These are phyloP conservation scores for Xylocampa areola DNA, from an alignment of 2,888 invertebrate species.

Conservation along the genomic window DNA sequence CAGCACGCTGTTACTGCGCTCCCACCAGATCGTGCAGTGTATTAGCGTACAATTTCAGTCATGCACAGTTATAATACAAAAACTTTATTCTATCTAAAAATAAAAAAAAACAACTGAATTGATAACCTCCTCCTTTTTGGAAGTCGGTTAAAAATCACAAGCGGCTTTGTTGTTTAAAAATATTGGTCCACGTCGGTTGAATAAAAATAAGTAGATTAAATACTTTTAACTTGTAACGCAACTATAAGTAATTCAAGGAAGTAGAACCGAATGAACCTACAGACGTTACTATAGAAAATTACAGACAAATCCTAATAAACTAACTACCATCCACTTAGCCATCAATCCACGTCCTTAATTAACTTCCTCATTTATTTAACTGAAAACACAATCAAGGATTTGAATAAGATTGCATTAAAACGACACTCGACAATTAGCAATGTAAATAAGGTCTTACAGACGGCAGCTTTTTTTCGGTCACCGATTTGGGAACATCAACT, in stretches of 20 bases:
- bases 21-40: no score
- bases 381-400: constrained; percentile 59
- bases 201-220: no score
- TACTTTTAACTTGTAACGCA: no score
- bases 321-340: constrained; percentile 40
- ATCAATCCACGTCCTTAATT: constrained; percentile 69
- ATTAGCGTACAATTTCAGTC: no score
- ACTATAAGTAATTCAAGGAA: neutral
- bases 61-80: no score
- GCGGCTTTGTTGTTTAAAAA: no score
- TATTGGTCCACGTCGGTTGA: no score
- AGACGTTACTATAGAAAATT: neutral
- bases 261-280: neutral
- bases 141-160: no score
- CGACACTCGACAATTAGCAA: constrained; percentile 67
- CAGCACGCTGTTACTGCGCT: no score
- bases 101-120: no score
- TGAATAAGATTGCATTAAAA: constrained; percentile 66
- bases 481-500: neutral
- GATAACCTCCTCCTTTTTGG: no score
- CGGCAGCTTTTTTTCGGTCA: constrained; percentile 1
- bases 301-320: constrained; percentile 6
- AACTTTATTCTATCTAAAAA: no score
- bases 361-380: constrained; percentile 59
- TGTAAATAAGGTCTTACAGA: constrained; percentile 61